Evolutionary conservation across 2,797 vertebrate species (phyloP), one percentile per base, ranked within the genome.

Genomic region (Hirundo rustica): DNA sequence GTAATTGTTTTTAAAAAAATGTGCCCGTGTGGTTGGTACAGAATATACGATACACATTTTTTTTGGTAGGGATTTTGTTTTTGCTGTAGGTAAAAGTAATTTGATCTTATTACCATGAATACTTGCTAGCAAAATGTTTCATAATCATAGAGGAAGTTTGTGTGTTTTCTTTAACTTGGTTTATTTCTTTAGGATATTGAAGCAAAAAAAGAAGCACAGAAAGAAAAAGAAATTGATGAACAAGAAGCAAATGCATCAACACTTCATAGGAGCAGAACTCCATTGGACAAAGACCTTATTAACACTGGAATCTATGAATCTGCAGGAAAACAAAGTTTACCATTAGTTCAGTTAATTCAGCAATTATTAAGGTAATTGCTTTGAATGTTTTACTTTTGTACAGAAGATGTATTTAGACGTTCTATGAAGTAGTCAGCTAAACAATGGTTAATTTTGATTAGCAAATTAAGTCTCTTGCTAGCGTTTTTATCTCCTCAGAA

Each of bases 171-270:
- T 80, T 45, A 75, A 16, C 51, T 60, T 87, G 5, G 42, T 91
- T 71, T 88, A 53, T n/a, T 40, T 79, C 95, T 96, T 65, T 93
- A 98, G 99, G 99, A 99, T 88, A 99, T 99, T 50, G 99, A 99
- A 97, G 99, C 99, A n/a, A 99, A 99, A 97, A 99, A 99, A 94
- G 99, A 99, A 97, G 99, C 99, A 16, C 99, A 99, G 97, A 99
- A 99, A 85, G 99, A 99, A 96, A 99, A 99, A 97, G 99, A 99
- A 98, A 99, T 99, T 9, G 99, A 99, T 89, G 99, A 99, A 91
- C 99, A 99, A 96, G 99, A 99, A 97, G 99, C 99, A 50, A 99
- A 98, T 55, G 99, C 99, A 22, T 99, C 99, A 27, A 98, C 98
- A 0, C 98, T 99, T 97, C 99, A 99, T 12, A 98, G 99, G 73